Percentiles rank a stretch among this genome's conserved stretches.
Conservation (phyloP, 2,797 vertebrate species). For the Cephalopachus bancanus region DNA sequence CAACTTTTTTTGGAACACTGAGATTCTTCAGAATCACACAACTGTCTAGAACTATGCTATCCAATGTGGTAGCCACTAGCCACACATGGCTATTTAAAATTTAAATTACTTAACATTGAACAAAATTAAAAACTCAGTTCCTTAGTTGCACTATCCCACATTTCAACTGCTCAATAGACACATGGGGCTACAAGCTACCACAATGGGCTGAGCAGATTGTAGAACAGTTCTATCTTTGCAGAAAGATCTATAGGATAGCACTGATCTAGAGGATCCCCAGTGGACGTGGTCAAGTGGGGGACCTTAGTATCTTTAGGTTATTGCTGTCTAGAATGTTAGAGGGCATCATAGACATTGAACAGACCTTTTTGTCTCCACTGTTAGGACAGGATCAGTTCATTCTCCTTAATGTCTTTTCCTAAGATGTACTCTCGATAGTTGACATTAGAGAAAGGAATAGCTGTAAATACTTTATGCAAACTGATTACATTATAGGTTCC, state of each 20-base stretch:
- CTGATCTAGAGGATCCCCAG: background rate
- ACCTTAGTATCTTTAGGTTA: conserved; percentile 45
- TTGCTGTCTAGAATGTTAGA: conserved; percentile 35
- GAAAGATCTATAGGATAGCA: background rate
- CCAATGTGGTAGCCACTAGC: background rate
- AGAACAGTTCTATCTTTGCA: background rate
- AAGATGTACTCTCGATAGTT: background rate
- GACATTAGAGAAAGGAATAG: conserved; percentile 13
- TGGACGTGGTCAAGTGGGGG: background rate
- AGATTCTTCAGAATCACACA: conserved; percentile 47
- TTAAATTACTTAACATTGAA: conserved; percentile 55
- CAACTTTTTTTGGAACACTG: background rate
- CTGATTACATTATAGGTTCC: conserved; percentile 27
- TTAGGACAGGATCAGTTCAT: background rate
- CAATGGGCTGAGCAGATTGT: background rate
- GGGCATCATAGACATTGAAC: background rate
- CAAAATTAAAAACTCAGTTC: conserved; percentile 22
- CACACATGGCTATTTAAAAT: background rate
- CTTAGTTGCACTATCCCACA: background rate
- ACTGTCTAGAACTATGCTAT: background rate
- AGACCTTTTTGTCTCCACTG: background rate
- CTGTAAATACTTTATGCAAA: conserved; percentile 26
- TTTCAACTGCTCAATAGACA: conserved; percentile 4
- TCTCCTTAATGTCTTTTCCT: conserved; percentile 44
- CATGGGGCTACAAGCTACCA: background rate